Evolutionary conservation across 2,888 invertebrate genomes (phyloP), one percentile per base, ranked within the genome.

Genomic region (Parascotia fuliginaria): DNA sequence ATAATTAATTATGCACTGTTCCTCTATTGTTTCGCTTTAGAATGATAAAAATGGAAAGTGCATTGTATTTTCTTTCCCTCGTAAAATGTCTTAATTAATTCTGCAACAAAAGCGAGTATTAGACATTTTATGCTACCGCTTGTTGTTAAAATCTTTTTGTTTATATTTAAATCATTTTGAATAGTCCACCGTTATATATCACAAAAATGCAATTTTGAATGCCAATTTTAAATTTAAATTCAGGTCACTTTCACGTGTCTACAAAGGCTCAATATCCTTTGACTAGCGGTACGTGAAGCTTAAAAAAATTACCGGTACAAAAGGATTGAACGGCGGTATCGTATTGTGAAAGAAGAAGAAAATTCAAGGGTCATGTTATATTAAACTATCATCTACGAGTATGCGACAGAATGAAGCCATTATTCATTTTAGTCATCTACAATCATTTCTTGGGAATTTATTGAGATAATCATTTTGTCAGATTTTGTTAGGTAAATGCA

Each of bases 31-130:
- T 7, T 31, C 7, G 6, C 13, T 31, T 31, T 31, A 6, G 13
- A 49, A 54, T 45, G 9, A 29, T n/a, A 39, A 49, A 65, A 63
- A 63, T 43, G 36, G 63, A 56, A 61, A 65, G 62, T 58, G 37
- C 50, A 57, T 65, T 59, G 42, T 42, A 44, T 38, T 33, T 24
- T 43, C 32, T 45, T 53, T 59, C 59, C 43, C 59, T 62, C 63
- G 43, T 42, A 39, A 50, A 33, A 39, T 28, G 19, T 31, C 44
- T 45, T 44, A 52, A 52, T 60, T 46, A 50, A 39, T 36, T 46
- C 19, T 4, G 39, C 52, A 42, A 56, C 56, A 61, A 44, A 47
- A 38, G 16, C 2, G 13, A 12, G 22, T 12, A 22, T 13, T 13
- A n/a, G 14, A 14, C 9, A 9, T 13, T 34, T 24, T 7, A 24